These are phyloP conservation scores for Heliconius sara DNA, from an alignment of 2,888 invertebrate genomes.

Conservation along the genomic window DNA sequence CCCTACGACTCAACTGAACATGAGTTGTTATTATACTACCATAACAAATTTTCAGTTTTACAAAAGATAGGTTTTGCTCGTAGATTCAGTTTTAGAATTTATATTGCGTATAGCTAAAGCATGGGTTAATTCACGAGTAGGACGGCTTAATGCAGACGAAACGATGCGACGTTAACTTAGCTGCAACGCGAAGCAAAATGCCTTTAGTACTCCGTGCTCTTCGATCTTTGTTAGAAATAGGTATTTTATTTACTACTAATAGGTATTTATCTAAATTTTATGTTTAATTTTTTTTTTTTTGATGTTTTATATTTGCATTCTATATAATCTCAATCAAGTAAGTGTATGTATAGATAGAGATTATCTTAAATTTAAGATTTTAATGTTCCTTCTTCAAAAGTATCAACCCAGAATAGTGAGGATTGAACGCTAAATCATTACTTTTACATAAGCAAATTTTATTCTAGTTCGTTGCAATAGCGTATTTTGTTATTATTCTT, in stretches of 20 bases:
- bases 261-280: neutral
- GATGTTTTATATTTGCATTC: no score
- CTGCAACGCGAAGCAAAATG: neutral
- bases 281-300: neutral
- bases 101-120: neutral
- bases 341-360: no score
- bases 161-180: neutral
- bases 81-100: neutral
- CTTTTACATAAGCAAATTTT: no score
- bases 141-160: neutral
- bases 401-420: no score
- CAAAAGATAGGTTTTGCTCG: neutral
- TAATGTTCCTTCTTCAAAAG: no score
- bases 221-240: neutral
- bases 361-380: no score
- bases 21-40: neutral
- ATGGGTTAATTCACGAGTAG: neutral
- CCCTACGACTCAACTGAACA: no score
- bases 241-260: neutral
- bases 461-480: no score
- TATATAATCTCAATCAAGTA: no score
- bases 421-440: no score
- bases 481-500: neutral
- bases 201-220: neutral
- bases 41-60: neutral